Evolutionary conservation across 1,140 invertebrate species (phyloP), one percentile per base, ranked within the genome.

Genomic region (Eriocheir sinensis): DNA sequence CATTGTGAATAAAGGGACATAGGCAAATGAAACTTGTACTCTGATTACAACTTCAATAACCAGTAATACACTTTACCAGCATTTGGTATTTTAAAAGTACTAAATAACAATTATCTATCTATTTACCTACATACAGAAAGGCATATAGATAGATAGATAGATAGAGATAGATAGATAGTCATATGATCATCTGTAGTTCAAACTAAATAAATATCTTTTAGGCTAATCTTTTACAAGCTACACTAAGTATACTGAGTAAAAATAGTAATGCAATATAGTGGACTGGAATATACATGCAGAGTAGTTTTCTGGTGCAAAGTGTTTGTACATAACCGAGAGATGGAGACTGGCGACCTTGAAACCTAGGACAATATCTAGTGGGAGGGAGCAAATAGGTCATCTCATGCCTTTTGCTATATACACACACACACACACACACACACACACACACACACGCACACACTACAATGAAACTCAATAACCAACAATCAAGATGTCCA

Each of bases 121-220:
- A 72, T 72, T n/a, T 72, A 72, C n/a, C 2, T n/a, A n/a, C n/a
- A 72, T 72, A n/a, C n/a, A 72, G 21, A 72, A 21, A 72, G n/a
- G 27, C 60, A 72, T 72, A n/a, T n/a, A n/a, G n/a, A n/a, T n/a
- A n/a, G n/a, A n/a, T n/a, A n/a, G n/a, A n/a, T n/a, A n/a, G n/a
- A n/a, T n/a, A n/a, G n/a, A n/a, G n/a, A n/a, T n/a, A n/a, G n/a
- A n/a, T n/a, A n/a, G n/a, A n/a, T n/a, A n/a, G n/a, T n/a, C n/a
- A n/a, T 72, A 72, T 72, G 27, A 72, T 72, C 17, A 72, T 72
- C 60, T 72, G 60, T 72, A n/a, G n/a, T n/a, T 72, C 27, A 53
- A 72, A 72, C 60, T 72, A 72, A 72, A 72, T 72, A 72, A 72
- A 72, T 72, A 72, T 72, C 60, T 72, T 72, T 27, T 72, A 72